phyloP scores from a whole-genome alignment of 2,888 invertebrate genomes.

The Papilio elwesi region DNA sequence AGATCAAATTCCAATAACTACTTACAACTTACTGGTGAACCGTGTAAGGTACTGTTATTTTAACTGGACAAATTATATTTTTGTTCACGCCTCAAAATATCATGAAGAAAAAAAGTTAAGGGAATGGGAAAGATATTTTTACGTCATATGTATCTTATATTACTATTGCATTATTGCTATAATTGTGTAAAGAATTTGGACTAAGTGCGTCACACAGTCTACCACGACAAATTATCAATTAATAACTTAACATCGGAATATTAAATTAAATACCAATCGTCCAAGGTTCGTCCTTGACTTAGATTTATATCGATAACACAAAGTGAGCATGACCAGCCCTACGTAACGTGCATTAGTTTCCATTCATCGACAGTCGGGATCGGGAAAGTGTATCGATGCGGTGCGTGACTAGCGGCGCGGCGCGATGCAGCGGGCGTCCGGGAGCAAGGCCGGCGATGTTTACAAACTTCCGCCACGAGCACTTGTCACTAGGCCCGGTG shows the following conservation, averaged over 20 bases:
- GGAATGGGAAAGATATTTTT: no score
- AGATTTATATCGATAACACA: slow-evolving; percentile 18
- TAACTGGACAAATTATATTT: no score
- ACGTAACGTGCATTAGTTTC: slow-evolving; percentile 60
- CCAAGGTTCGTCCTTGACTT: slow-evolving; percentile 4
- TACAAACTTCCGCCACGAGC: slow-evolving; percentile 80
- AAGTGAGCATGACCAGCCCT: slow-evolving; percentile 27
- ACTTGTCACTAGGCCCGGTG: slow-evolving; percentile 66
- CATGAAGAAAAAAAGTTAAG: no score
- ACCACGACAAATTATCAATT: no score
- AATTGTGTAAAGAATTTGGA: no score
- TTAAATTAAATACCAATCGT: slow-evolving; percentile 12
- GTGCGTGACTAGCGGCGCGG: slow-evolving; percentile 62
- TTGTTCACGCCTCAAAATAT: no score
- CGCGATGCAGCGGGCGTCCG: slow-evolving; percentile 58
- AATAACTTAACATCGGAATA: not conserved
- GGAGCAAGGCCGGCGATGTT: slow-evolving; percentile 80
- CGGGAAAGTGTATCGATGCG: slow-evolving; percentile 66
- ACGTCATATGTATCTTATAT: no score
- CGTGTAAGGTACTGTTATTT: no score
- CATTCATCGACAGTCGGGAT: slow-evolving; percentile 65
- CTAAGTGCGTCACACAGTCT: not conserved
- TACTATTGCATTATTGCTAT: no score
- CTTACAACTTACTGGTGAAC: no score
- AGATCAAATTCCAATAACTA: not conserved